Evolutionary conservation across 2,888 invertebrate genomes (phyloP), one percentile per base, ranked within the genome.

Genomic region (Thymelicus acteon): DNA sequence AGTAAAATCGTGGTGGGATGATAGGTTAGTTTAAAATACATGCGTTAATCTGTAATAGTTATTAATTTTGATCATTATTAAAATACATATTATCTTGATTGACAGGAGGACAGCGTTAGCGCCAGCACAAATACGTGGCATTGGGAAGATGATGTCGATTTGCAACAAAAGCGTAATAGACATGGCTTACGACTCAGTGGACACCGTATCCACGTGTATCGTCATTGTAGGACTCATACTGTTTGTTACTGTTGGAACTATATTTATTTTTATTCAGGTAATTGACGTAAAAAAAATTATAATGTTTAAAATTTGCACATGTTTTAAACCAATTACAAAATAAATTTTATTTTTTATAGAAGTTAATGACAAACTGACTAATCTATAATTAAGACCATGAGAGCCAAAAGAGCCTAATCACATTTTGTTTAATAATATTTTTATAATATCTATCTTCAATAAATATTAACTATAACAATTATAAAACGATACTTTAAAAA

Each of bases 191-290:
- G 95, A 95, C 24, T 97, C 97, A 0, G 96, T 98, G 52, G 98
- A 98, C 88, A 96, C 97, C 0, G 97, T 98, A 2, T 97, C 98
- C 7, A 97, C 97, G 62, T 96, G 97, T 76, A 95, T 98, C 67
- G 97, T 99, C 79, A 98, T 99, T 75, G 94, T 97, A 65, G 95
- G 97, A n/a, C 95, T 99, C 67, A 95, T 98, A 67, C 85, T 98
- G 40, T 96, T 97, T 78, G 95, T 97, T 19, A 95, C 96, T 64
- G 96, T 97, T 78, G 95, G 97, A 60, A 96, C 97, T 44, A 95
- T 98, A 74, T 98, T 99, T 86, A 96, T 97, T 73, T 96, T 95
- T 72, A 95, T 98, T 77, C 98, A 98, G 95, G 97, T 97, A 73
- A 54, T 49, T 63, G 8, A 8, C 40, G 0, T 40, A 15, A 15